These are phyloP conservation scores for Mellivora capensis DNA, from an alignment of 2,113 vertebrate species.

Conservation along the genomic window DNA sequence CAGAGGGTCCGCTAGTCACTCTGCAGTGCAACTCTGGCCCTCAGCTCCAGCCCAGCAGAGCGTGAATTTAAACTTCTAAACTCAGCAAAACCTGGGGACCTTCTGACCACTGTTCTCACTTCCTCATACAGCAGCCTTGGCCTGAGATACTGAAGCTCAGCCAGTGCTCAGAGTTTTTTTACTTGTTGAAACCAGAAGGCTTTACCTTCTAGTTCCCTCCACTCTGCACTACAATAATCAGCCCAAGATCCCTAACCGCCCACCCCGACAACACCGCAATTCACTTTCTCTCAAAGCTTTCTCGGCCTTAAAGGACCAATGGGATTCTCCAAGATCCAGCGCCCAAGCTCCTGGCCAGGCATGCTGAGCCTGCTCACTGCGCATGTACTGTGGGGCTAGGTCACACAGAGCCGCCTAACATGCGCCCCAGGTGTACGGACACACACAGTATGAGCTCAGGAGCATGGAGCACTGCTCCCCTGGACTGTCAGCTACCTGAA, in stretches of 20 bases:
- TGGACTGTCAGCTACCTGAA: not conserved
- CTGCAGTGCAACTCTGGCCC: not conserved
- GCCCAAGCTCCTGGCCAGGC: not conserved
- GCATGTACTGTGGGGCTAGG: fast-evolving
- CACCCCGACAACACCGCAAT: fast-evolving
- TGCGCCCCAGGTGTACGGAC: not conserved
- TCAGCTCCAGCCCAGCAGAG: not conserved
- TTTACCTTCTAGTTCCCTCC: not conserved
- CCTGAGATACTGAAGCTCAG: not conserved
- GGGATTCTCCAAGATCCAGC: not conserved
- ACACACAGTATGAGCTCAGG: not conserved
- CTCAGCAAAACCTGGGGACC: not conserved
- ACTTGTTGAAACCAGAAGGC: not conserved
- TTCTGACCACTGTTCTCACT: not conserved
- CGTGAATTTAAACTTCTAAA: not conserved
- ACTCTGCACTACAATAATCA: not conserved
- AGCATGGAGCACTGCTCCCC: not conserved
- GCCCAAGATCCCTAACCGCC: not conserved
- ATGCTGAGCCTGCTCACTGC: not conserved
- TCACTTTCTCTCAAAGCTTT: not conserved
- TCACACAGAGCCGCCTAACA: not conserved
- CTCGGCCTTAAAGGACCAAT: not conserved
- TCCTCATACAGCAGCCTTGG: not conserved
- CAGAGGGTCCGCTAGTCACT: not conserved
- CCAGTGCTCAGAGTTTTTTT: not conserved